These are phyloP conservation scores for Montipora efflorescens DNA, from an alignment of 64 coral and sea anemone species.

Conservation along the genomic window DNA sequence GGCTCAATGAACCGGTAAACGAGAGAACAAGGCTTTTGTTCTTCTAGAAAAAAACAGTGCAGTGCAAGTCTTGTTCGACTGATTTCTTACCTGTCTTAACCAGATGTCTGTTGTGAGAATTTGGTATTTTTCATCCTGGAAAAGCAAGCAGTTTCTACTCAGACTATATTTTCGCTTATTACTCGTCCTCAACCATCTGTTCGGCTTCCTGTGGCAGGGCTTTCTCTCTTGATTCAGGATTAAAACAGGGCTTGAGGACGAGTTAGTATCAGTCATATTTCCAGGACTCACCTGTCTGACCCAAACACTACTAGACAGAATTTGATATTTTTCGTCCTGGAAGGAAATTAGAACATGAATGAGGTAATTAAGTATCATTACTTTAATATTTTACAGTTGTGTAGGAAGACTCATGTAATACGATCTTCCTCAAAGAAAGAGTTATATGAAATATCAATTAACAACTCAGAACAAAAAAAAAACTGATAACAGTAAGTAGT, in stretches of 20 bases:
- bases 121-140: constrained; percentile 72
- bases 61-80: neutral
- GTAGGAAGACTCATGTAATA: no score
- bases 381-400: no score
- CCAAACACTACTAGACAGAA: constrained; percentile 85
- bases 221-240: neutral
- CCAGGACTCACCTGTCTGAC: constrained; percentile 79
- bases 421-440: no score
- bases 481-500: no score
- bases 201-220: neutral
- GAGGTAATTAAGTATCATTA: neutral
- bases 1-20: no score
- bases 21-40: no score
- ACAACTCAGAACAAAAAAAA: no score
- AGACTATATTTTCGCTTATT: neutral
- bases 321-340: constrained; percentile 91
- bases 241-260: constrained; percentile 4
- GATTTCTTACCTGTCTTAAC: constrained; percentile 55
- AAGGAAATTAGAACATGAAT: constrained; percentile 46
- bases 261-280: neutral
- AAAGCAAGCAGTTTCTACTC: constrained; percentile 26
- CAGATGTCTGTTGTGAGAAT: constrained; percentile 71
- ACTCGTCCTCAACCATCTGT: neutral
- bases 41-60: neutral
- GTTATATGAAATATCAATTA: no score